Evolutionary conservation across 30 jellyfish, hydroid and myxozoan species (phyloP).

Genomic region (Aurelia aurita complex sp. Pacific): DNA sequence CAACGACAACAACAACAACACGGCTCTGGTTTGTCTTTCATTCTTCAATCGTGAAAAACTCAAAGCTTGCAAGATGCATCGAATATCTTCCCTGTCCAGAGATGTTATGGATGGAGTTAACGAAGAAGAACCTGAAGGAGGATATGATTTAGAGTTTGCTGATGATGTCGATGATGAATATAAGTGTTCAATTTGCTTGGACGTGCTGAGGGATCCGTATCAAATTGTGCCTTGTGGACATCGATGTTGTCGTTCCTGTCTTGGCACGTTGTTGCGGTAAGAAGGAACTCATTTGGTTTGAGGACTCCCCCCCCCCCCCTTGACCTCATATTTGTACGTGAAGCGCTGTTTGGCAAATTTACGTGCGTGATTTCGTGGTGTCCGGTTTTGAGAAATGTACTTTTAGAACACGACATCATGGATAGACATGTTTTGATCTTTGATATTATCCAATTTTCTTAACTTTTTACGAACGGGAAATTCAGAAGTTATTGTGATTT

Average conservation of each 20-base stretch:
- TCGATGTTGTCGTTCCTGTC: conserved; percentile 53
- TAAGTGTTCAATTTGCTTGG: conserved; percentile 43
- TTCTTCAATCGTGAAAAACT: neutral
- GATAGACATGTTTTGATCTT: too few relatives aligned
- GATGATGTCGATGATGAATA: conserved; percentile 46
- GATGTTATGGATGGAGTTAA: neutral
- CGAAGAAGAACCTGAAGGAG: conserved; percentile 29
- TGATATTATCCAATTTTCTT: too few relatives aligned
- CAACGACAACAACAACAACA: neutral
- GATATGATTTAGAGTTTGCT: conserved; percentile 50
- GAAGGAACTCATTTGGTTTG: neutral
- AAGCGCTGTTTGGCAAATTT: too few relatives aligned
- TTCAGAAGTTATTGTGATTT: too few relatives aligned
- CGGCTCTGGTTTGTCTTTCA: neutral
- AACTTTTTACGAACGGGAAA: too few relatives aligned
- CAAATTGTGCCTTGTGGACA: conserved; percentile 71
- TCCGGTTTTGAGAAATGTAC: too few relatives aligned
- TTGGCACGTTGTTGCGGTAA: conserved; percentile 36
- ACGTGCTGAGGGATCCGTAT: conserved; percentile 61
- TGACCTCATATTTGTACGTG: too few relatives aligned
- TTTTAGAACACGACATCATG: too few relatives aligned
- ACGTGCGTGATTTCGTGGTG: too few relatives aligned
- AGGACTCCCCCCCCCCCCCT: too few relatives aligned
- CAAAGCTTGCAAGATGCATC: neutral
- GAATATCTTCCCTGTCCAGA: conserved; percentile 1